Percentiles rank a stretch among this genome's conserved stretches.
phyloP scores from a whole-genome alignment of 2,113 vertebrate species.

The Mustelus asterias region DNA sequence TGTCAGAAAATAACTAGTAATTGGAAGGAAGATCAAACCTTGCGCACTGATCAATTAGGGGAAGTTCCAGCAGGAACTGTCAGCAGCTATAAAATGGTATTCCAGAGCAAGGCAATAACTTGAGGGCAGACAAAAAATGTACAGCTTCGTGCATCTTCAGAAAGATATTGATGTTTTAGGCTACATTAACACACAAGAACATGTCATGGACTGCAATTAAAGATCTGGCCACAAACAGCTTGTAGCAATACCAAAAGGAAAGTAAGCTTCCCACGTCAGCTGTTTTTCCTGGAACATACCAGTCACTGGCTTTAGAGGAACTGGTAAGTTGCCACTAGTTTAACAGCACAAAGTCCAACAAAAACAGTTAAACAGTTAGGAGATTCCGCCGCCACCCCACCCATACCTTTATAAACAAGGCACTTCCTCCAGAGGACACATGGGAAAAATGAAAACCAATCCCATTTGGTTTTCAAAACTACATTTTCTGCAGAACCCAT shows the following conservation, averaged over 20 bases:
- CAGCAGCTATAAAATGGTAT: background rate
- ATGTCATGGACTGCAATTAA: background rate
- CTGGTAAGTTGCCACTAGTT: background rate
- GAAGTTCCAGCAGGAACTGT: background rate
- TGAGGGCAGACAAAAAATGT: background rate
- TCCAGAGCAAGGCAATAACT: background rate
- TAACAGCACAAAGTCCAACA: background rate
- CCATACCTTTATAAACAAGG: background rate
- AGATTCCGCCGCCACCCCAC: background rate
- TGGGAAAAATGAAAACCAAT: background rate
- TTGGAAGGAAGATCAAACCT: background rate
- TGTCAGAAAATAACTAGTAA: background rate
- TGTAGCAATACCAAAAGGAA: background rate
- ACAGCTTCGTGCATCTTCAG: background rate
- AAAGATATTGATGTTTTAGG: background rate
- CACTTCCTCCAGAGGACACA: background rate
- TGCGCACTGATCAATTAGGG: background rate
- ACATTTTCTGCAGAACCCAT: background rate
- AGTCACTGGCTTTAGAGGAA: background rate
- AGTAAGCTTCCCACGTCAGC: background rate
- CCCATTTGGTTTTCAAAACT: background rate
- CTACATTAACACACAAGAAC: background rate
- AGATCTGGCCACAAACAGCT: background rate
- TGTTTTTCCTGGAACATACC: background rate
- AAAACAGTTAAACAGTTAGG: background rate